These are phyloP conservation scores for Ptychobarbus kaznakovi DNA, from an alignment of 2,797 vertebrate genomes.

Conservation along the genomic window DNA sequence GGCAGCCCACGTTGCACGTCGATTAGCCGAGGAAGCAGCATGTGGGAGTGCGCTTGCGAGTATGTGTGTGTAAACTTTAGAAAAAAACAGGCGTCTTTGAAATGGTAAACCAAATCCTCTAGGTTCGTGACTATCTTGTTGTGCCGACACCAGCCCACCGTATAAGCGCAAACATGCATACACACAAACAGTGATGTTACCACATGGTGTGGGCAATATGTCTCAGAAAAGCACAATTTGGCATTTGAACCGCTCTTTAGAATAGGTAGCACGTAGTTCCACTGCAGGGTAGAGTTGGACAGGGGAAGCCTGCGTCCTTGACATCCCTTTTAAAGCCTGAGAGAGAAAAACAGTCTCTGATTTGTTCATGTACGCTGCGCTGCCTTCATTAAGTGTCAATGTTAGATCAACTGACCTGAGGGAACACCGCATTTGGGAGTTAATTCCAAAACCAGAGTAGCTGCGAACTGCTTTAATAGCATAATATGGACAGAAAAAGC, in stretches of 20 bases:
- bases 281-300: slow-evolving; percentile 76
- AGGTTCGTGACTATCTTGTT: slow-evolving; percentile 81
- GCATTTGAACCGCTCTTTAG: slow-evolving; percentile 82
- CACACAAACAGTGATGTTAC: slow-evolving; percentile 64
- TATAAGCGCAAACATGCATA: slow-evolving; percentile 63
- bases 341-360: slow-evolving; percentile 74
- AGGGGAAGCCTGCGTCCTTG: slow-evolving; percentile 72
- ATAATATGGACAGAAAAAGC: slow-evolving; percentile 65
- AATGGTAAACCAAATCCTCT: slow-evolving; percentile 81
- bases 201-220: slow-evolving; percentile 84
- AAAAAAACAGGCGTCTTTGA: slow-evolving; percentile 81
- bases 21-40: slow-evolving; percentile 80
- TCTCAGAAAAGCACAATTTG: slow-evolving; percentile 81
- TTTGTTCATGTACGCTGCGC: slow-evolving; percentile 77
- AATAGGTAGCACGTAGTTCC: slow-evolving; percentile 76
- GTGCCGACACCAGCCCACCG: slow-evolving; percentile 76
- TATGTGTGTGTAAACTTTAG: slow-evolving; percentile 77
- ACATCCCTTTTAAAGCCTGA: slow-evolving; percentile 74
- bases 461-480: slow-evolving; percentile 62
- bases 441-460: slow-evolving; percentile 68
- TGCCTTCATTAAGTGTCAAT: slow-evolving; percentile 70
- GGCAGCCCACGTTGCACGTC: slow-evolving; percentile 80
- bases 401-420: slow-evolving; percentile 71
- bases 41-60: slow-evolving; percentile 78
- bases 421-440: slow-evolving; percentile 70